A percentile compares a stretch with the other conserved stretches of the same genome.
Evolutionary conservation across 2,113 vertebrate genomes (phyloP).

Genomic region (Electrona antarctica): DNA sequence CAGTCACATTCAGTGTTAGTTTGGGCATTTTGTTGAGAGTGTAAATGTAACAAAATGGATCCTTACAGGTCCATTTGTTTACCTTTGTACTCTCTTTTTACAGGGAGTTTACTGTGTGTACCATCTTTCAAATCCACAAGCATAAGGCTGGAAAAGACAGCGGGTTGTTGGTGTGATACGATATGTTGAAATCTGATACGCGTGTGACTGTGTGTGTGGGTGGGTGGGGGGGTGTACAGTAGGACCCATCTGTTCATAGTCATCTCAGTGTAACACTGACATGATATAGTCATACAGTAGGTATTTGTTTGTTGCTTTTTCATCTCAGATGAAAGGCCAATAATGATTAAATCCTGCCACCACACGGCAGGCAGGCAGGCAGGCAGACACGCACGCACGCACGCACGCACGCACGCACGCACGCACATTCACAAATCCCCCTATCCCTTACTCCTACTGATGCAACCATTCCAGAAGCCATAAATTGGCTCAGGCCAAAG

Average conservation of each 20-base stretch:
- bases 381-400: background rate
- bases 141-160: background rate
- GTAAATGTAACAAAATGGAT: too few relatives aligned
- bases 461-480: conserved; percentile 16
- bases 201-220: background rate
- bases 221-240: background rate
- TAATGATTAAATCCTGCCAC: background rate
- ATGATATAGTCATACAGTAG: too few relatives aligned
- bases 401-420: background rate
- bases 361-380: background rate
- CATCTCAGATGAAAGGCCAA: background rate
- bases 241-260: background rate
- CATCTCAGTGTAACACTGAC: background rate
- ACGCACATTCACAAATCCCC: background rate
- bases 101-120: too few relatives aligned
- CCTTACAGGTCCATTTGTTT: too few relatives aligned
- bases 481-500: conserved; percentile 29
- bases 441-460: conserved; percentile 10
- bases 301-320: too few relatives aligned
- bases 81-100: too few relatives aligned
- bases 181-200: background rate
- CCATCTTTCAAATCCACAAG: too few relatives aligned
- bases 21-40: too few relatives aligned
- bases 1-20: too few relatives aligned
- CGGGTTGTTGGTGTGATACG: background rate